phyloP scores from a whole-genome alignment of 2,113 vertebrate genomes.

The Mobula birostris region DNA sequence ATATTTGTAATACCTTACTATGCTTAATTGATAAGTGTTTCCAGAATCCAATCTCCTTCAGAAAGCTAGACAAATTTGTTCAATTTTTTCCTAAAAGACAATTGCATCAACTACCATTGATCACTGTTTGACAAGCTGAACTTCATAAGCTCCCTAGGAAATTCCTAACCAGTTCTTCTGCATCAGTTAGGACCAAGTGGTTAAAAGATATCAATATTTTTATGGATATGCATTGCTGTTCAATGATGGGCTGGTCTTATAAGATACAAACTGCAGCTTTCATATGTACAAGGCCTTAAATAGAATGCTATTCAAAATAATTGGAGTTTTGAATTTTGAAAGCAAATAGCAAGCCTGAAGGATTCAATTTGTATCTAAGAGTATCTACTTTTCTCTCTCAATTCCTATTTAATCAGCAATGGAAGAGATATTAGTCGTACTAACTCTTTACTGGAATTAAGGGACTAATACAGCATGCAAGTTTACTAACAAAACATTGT shows the following conservation, averaged over 20 bases:
- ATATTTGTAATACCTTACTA: neutral
- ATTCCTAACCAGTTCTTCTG: neutral
- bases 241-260: neutral
- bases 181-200: neutral
- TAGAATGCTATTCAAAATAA: neutral
- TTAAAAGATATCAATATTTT: neutral
- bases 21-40: neutral
- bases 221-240: neutral
- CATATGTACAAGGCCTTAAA: neutral
- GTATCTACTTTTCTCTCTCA: no score
- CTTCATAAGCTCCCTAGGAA: neutral
- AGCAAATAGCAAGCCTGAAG: neutral
- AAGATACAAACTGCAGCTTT: neutral
- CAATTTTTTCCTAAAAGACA: neutral
- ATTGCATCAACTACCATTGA: neutral
- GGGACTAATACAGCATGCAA: neutral
- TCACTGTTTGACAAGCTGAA: neutral
- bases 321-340: neutral
- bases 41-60: neutral
- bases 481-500: neutral
- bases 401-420: no score
- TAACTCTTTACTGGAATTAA: no score
- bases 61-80: neutral
- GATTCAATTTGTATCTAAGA: no score
- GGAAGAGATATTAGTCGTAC: no score